Evolutionary conservation across 2,888 invertebrate genomes (phyloP).

Genomic region (Orthonevra nobilis): DNA sequence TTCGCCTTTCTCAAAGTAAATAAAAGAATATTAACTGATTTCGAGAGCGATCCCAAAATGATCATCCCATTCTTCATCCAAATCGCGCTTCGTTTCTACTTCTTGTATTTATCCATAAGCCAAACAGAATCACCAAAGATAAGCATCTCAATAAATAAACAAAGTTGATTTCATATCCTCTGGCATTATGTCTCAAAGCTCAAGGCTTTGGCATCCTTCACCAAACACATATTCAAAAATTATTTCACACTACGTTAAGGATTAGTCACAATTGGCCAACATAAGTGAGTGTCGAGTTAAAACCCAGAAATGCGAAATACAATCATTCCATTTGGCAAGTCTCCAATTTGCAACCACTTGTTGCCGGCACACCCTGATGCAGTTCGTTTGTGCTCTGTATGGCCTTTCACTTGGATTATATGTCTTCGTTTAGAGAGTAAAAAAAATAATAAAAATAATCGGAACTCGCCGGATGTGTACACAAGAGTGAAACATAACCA

Average conservation of each 20-base stretch:
- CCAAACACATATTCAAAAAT: constrained; percentile 12
- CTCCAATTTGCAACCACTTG: constrained; percentile 9
- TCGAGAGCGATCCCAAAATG: no score
- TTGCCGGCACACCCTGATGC: neutral
- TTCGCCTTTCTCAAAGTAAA: no score
- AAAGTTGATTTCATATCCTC: no score
- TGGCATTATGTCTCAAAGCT: no score
- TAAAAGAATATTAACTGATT: no score
- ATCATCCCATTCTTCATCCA: no score
- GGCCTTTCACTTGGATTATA: neutral
- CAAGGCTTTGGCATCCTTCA: neutral
- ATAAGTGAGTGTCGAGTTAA: neutral
- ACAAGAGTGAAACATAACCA: constrained; percentile 23
- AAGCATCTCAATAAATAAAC: no score
- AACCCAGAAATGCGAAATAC: no score
- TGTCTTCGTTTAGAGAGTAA: neutral
- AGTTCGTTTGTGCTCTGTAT: constrained; percentile 5
- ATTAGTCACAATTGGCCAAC: constrained; percentile 1
- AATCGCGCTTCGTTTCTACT: no score
- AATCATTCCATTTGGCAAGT: neutral
- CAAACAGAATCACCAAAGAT: no score
- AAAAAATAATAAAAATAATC: no score
- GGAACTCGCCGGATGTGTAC: constrained; percentile 1
- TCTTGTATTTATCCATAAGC: no score
- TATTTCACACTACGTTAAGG: constrained; percentile 26